phyloP scores from a whole-genome alignment of 1,140 invertebrate species.

The Ceratitis capitata region DNA sequence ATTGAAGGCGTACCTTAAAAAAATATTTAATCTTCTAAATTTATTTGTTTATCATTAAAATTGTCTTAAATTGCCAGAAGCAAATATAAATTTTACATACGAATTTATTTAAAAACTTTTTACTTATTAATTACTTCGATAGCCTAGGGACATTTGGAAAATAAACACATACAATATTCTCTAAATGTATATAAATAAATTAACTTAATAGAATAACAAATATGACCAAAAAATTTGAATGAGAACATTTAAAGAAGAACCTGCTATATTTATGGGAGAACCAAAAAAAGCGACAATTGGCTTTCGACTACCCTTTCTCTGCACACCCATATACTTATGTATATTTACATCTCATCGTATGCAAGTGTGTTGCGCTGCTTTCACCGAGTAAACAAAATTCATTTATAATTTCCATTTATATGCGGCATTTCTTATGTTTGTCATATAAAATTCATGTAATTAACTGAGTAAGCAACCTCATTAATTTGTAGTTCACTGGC shows the following conservation, averaged over 20 bases:
- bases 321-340: not conserved
- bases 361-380: not conserved
- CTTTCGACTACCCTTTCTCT: no score
- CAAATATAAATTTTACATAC: not conserved
- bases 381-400: conserved; percentile 23
- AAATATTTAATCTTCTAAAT: not conserved
- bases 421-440: conserved; percentile 31
- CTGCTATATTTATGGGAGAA: no score
- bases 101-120: not conserved
- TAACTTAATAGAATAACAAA: not conserved
- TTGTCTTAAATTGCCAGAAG: not conserved
- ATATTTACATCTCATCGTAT: not conserved
- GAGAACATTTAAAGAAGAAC: not conserved
- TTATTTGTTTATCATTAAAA: not conserved
- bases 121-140: not conserved
- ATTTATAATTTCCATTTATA: conserved; percentile 35
- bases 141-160: not conserved
- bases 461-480: conserved; percentile 37
- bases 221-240: not conserved
- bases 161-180: not conserved
- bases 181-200: not conserved
- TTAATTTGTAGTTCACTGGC: conserved; percentile 18
- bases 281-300: not conserved
- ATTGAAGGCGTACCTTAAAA: no score
- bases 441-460: conserved; percentile 38